These are phyloP conservation scores for Euspilapteryx auroguttella DNA, from an alignment of 2,888 invertebrate species.

Conservation along the genomic window DNA sequence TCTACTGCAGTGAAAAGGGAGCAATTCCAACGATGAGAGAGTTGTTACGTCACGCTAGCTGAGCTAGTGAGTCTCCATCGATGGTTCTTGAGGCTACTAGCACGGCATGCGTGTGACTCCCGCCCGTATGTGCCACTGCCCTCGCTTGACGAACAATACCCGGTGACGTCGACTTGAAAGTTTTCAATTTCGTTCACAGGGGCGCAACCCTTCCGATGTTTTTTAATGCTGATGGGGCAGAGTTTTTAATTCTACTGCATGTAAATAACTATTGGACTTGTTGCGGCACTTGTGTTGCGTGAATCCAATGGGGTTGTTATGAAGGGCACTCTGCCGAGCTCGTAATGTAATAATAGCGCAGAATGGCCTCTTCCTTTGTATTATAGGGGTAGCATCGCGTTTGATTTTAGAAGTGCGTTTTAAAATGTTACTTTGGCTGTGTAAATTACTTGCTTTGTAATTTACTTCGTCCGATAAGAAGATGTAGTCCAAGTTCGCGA, in stretches of 20 bases:
- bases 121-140: slow-evolving; percentile 28
- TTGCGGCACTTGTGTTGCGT: slow-evolving; percentile 46
- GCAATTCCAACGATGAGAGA: slow-evolving; percentile 32
- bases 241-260: slow-evolving; percentile 50
- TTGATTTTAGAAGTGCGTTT: slow-evolving; percentile 14
- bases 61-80: slow-evolving; percentile 6
- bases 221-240: slow-evolving; percentile 31
- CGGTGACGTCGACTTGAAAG: slow-evolving; percentile 1
- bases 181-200: slow-evolving; percentile 38
- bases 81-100: too few species aligned
- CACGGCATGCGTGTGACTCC: slow-evolving; percentile 20
- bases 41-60: slow-evolving; percentile 43
- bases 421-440: too few species aligned
- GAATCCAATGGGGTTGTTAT: slow-evolving; percentile 45
- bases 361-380: slow-evolving; percentile 29
- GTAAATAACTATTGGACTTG: slow-evolving; percentile 57
- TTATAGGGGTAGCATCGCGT: slow-evolving; percentile 22
- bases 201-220: slow-evolving; percentile 51
- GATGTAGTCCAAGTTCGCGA: too few species aligned
- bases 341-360: slow-evolving; percentile 48
- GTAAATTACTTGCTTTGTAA: too few species aligned
- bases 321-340: slow-evolving; percentile 43
- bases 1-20: slow-evolving; percentile 51
- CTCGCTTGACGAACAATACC: too few species aligned
- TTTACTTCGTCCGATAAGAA: too few species aligned